Conservation (phyloP, 1,140 invertebrate species). For the Lanistes nyassanus region DNA sequence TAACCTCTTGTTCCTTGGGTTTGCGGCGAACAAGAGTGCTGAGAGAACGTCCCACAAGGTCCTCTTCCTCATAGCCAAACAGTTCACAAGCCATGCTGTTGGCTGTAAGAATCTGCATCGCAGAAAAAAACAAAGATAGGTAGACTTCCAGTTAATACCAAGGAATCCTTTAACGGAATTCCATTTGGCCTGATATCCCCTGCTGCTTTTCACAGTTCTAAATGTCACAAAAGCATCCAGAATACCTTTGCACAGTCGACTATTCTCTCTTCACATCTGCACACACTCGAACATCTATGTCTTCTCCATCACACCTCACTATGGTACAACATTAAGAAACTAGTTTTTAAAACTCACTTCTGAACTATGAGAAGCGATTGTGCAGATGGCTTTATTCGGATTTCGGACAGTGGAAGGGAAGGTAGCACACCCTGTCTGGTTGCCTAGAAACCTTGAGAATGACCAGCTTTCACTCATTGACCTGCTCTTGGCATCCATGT, state of each 20-base stretch:
- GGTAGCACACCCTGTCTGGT: conserved; percentile 23
- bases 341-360: conserved; percentile 46
- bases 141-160: no score
- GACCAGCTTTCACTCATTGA: conserved; percentile 56
- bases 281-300: no score
- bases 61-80: conserved; percentile 72
- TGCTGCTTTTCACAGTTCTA: no score
- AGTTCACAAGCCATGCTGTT: conserved; percentile 71
- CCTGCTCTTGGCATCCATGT: conserved; percentile 2
- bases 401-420: conserved; percentile 57
- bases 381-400: conserved; percentile 66
- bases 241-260: no score
- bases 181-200: no score
- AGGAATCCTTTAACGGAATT: no score
- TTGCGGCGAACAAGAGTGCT: conserved; percentile 71
- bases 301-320: no score
- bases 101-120: conserved; percentile 73
- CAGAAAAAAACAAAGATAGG: background rate
- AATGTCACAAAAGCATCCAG: no score
- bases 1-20: conserved; percentile 67
- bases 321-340: no score
- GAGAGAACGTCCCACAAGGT: conserved; percentile 71
- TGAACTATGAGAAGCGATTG: conserved; percentile 64
- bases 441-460: conserved; percentile 58
- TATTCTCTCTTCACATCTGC: no score